Base-by-base conservation (phyloP, 1,140 invertebrate species). In the Drosophila ficusphila region DNA sequence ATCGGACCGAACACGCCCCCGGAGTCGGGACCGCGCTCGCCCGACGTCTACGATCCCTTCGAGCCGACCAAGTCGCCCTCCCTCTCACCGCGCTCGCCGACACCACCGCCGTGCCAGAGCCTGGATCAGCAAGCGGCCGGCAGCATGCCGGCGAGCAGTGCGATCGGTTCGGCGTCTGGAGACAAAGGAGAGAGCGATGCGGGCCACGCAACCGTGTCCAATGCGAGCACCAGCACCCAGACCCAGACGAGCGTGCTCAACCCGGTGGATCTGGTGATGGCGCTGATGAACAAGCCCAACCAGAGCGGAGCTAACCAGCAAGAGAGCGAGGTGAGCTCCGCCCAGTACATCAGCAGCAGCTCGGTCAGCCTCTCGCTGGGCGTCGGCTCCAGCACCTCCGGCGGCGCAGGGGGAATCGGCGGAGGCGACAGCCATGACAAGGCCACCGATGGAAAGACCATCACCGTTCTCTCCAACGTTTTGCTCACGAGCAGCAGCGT, bases 11-110 rank as follows among this genome's bases (percentile, higher is more conserved):
- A 90, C 52, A 91, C 91, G 12, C 90, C 92, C 16, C 91, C 90
- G 2, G 91, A 92, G 38, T 91, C 91, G 18, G 90, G 85, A 8
- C 91, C 90, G 3, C 90, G 90, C 25, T 90, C 91, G 7, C 90
- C 90, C 16, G 96, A 96, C 88, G 96, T 94, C 3, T 97, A 97
- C 90, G 96, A 97, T 94, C 96, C 96, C 1, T 97, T 96, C 88
- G 96, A 97, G 83, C 96, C 96, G 1, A 97, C 96, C 1, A 96
- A 96, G 85, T 97, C 96, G 2, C 93, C 96, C 2, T 96, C 95
- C 0, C 91, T 70, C 31, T 92, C 75, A 68, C 93, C 90, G 36
- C 92, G 88, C 69, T 93, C 76, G 58, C 90, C 29, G 86, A 91
- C 64, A 68, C 91, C 49, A 48, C 90, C 46, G 1, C 61, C 52